Conservation (phyloP, 2,113 vertebrate genomes). For the Prunella himalayana region DNA sequence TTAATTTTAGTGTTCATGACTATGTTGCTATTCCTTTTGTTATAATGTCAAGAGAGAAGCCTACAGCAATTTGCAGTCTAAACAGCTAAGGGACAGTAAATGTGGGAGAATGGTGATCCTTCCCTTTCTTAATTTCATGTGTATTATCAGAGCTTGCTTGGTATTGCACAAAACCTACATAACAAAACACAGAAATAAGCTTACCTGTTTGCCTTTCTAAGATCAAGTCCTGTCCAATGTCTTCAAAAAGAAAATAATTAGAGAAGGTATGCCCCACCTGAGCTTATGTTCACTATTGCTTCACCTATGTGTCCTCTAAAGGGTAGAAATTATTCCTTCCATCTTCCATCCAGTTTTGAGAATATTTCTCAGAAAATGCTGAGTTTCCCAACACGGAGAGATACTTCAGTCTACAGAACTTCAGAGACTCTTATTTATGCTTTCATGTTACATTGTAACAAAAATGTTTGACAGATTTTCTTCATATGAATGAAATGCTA, state of each 20-base stretch:
- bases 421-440: background rate
- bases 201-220: background rate
- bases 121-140: background rate
- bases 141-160: background rate
- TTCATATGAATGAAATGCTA: background rate
- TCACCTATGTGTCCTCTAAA: background rate
- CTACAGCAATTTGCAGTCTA: background rate
- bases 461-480: background rate
- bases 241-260: background rate
- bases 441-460: background rate
- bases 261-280: background rate
- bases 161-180: background rate
- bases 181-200: background rate
- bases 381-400: background rate
- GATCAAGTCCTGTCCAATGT: background rate
- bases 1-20: background rate
- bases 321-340: background rate
- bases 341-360: background rate
- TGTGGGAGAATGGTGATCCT: no score
- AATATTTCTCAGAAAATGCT: background rate
- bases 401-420: background rate
- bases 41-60: background rate
- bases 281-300: background rate
- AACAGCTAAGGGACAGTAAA: background rate
- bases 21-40: background rate